These are phyloP conservation scores for Agrotis puta DNA, from an alignment of 2,888 invertebrate genomes.

Conservation along the genomic window DNA sequence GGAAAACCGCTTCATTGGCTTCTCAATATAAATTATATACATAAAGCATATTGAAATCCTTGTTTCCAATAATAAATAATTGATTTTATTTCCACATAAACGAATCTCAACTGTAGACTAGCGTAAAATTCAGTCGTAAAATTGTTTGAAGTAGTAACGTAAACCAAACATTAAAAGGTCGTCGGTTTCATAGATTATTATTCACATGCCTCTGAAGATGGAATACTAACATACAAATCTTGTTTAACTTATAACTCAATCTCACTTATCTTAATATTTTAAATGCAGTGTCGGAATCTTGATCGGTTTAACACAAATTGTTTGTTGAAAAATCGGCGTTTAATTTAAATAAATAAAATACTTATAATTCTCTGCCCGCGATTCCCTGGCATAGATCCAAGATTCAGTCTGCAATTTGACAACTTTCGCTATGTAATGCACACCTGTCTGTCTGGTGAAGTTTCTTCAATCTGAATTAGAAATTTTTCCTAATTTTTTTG, in stretches of 20 bases:
- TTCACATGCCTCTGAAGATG: neutral
- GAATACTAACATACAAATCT: neutral
- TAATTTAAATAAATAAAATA: slow-evolving; percentile 33
- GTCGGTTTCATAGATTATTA: neutral
- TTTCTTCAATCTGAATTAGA: slow-evolving; percentile 3
- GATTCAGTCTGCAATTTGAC: slow-evolving; percentile 37
- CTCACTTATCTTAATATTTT: slow-evolving; percentile 33
- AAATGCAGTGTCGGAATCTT: slow-evolving; percentile 7
- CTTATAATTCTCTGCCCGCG: slow-evolving; percentile 17
- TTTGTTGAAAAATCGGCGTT: slow-evolving; percentile 13
- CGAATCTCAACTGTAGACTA: too few relatives aligned
- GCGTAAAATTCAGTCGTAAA: too few relatives aligned
- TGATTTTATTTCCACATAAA: too few relatives aligned
- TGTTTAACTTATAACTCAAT: slow-evolving; percentile 17
- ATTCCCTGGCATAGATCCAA: slow-evolving; percentile 36
- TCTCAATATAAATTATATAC: too few relatives aligned
- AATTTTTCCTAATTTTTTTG: neutral
- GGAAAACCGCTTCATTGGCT: too few relatives aligned
- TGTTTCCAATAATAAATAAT: too few relatives aligned
- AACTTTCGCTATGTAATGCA: slow-evolving; percentile 24
- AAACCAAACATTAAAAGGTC: neutral
- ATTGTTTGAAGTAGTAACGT: neutral
- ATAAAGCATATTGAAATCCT: too few relatives aligned
- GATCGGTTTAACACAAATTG: slow-evolving; percentile 35
- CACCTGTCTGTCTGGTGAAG: slow-evolving; percentile 25